Base-by-base conservation (phyloP, 2,888 invertebrate genomes). In the Amiota minor region DNA sequence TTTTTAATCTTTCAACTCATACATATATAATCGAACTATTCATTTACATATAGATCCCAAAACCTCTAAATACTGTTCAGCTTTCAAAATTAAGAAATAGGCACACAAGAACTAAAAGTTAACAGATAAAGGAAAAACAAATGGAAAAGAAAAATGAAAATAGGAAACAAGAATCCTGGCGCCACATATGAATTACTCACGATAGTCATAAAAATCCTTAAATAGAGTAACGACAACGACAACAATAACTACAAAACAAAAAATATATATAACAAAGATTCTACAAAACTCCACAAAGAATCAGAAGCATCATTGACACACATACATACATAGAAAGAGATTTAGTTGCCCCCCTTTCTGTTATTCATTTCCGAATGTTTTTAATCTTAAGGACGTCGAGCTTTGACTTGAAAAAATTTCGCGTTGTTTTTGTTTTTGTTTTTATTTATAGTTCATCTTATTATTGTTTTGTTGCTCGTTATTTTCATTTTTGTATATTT, bases 121-220 rank as follows among this genome's bases (percentile, higher is more conserved):
- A 35, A 2, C 2, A 35, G 35, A 35, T 11, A 18, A 20, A 59
- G 59, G 4, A 8, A 59, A 59, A 53, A n/a, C 14, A 53, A 53
- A 53, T 12, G 8, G 12, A 73, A 35, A 62, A 56, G 18, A 20
- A 50, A 77, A 70, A 74, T 61, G 67, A 20, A 74, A 72, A 72
- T 74, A 81, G 84, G 84, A 82, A 81, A 79, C 80, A 81, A 81
- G 81, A 82, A 76, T 82, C 78, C 73, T 84, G 83, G 83, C 83
- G 83, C 83, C 82, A 76, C 72, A 72, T 55, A 67, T 67, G 67
- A 72, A 65, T 11, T 68, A 59, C 72, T 72, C 72, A 76, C 70
- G 82, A 82, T 77, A 76, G 77, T 80, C 80, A 82, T 83, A 84
- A 83, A 83, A 83, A 77, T 76, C 74, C 76, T 77, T 72, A 77